Evolutionary conservation across 2,888 invertebrate species (phyloP).

Genomic region (Barypeithes pellucidus): DNA sequence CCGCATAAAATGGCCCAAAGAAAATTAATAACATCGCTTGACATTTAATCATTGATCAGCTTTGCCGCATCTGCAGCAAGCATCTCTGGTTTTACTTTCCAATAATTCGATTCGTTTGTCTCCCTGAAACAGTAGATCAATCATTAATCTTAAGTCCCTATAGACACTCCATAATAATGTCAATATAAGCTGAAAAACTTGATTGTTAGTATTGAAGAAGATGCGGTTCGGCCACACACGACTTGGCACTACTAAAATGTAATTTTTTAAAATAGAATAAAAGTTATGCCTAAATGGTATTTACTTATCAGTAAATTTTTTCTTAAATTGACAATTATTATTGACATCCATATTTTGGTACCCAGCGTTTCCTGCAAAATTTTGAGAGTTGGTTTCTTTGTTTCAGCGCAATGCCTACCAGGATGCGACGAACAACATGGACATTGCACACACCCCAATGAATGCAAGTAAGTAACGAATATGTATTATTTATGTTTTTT

Average conservation of each 20-base stretch:
- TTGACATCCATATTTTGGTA: no score
- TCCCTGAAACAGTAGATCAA: background rate
- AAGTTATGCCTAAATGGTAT: no score
- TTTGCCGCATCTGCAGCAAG: constrained; percentile 13
- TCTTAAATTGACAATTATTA: no score
- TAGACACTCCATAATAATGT: no score
- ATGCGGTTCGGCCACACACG: no score
- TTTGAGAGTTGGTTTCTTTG: constrained; percentile 63
- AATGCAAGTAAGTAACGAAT: constrained; percentile 94
- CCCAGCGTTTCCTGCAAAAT: constrained; percentile 2
- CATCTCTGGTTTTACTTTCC: constrained; percentile 14
- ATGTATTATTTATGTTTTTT: constrained; percentile 10
- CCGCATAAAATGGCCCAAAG: constrained; percentile 49
- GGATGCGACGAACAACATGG: constrained; percentile 95
- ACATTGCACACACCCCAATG: constrained; percentile 92
- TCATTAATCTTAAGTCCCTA: background rate
- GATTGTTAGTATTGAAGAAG: no score
- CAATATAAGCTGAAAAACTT: no score
- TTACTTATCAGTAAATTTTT: no score
- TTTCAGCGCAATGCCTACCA: constrained; percentile 92
- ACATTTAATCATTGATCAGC: constrained; percentile 49
- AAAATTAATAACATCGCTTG: constrained; percentile 49
- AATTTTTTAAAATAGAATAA: no score
- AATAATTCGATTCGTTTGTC: constrained; percentile 2
- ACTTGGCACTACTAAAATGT: no score